phyloP scores from a whole-genome alignment of 2,888 invertebrate species.

The Phalera bucephala region DNA sequence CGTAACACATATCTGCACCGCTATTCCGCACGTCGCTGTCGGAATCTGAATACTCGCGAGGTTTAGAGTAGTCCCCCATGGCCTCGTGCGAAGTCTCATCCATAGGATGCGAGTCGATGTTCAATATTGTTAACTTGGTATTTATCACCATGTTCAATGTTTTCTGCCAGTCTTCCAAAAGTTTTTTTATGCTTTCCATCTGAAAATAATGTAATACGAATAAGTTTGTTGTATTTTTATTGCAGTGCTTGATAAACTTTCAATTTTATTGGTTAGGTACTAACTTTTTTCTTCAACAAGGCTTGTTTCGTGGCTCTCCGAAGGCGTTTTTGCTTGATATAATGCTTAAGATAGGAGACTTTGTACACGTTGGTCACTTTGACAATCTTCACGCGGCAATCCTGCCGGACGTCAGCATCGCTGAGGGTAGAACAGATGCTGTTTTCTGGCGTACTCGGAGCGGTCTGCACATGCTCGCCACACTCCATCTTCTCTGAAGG shows the following conservation, averaged over 20 bases:
- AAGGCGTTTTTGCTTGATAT: slow-evolving; percentile 66
- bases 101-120: slow-evolving; percentile 46
- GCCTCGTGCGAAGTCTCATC: slow-evolving; percentile 63
- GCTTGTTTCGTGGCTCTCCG: slow-evolving; percentile 61
- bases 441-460: slow-evolving; percentile 36
- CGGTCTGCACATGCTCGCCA: slow-evolving; percentile 37
- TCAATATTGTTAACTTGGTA: slow-evolving; percentile 50
- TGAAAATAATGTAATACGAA: slow-evolving; percentile 28
- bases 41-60: slow-evolving; percentile 51
- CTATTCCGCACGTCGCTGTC: slow-evolving; percentile 54
- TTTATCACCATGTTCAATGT: slow-evolving; percentile 63
- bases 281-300: slow-evolving; percentile 65
- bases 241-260: too few species aligned
- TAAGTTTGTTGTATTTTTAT: not conserved
- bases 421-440: slow-evolving; percentile 56
- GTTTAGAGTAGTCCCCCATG: slow-evolving; percentile 65
- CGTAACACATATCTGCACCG: slow-evolving; percentile 41
- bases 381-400: slow-evolving; percentile 66
- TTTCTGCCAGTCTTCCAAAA: slow-evolving; percentile 70
- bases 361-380: slow-evolving; percentile 74
- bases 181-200: slow-evolving; percentile 64
- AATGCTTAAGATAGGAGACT: slow-evolving; percentile 68
- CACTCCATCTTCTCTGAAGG: slow-evolving; percentile 40
- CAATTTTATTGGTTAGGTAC: too few species aligned
- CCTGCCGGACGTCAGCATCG: slow-evolving; percentile 49